These are phyloP conservation scores for Rhinichthys osculus DNA, from an alignment of 2,797 vertebrate genomes.

Conservation along the genomic window DNA sequence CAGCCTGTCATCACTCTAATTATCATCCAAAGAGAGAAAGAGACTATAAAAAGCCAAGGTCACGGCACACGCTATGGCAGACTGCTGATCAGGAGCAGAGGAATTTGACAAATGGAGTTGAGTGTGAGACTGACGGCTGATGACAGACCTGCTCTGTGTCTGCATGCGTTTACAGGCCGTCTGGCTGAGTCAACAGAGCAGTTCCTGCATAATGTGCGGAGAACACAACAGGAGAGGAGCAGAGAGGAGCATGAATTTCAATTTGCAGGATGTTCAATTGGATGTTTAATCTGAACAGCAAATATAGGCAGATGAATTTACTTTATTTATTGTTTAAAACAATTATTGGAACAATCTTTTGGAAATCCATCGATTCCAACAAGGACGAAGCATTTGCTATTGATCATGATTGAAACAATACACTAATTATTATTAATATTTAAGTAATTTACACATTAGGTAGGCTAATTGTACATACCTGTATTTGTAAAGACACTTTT, in stretches of 20 bases:
- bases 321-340: not conserved
- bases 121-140: not conserved
- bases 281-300: not conserved
- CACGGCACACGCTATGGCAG: slow-evolving; percentile 43
- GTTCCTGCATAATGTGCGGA: not conserved
- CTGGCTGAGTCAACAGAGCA: not conserved
- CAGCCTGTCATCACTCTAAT: slow-evolving; percentile 45
- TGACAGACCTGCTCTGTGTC: slow-evolving; percentile 16
- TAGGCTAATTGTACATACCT: no score
- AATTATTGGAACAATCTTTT: no score
- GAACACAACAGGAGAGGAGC: not conserved
- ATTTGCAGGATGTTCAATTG: not conserved
- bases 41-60: slow-evolving; percentile 61
- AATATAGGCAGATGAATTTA: not conserved
- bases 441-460: no score
- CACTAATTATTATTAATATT: no score
- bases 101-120: slow-evolving; percentile 51
- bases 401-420: no score
- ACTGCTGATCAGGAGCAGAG: slow-evolving; percentile 52
- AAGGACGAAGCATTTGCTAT: no score
- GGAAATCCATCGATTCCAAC: no score
- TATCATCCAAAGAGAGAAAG: slow-evolving; percentile 39
- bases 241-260: not conserved
- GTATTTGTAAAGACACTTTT: no score
- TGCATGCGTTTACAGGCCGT: not conserved